Percentiles rank a stretch among this genome's conserved stretches.
These are phyloP conservation scores for Oriolus oriolus DNA, from an alignment of 2,113 vertebrate species.

Conservation along the genomic window DNA sequence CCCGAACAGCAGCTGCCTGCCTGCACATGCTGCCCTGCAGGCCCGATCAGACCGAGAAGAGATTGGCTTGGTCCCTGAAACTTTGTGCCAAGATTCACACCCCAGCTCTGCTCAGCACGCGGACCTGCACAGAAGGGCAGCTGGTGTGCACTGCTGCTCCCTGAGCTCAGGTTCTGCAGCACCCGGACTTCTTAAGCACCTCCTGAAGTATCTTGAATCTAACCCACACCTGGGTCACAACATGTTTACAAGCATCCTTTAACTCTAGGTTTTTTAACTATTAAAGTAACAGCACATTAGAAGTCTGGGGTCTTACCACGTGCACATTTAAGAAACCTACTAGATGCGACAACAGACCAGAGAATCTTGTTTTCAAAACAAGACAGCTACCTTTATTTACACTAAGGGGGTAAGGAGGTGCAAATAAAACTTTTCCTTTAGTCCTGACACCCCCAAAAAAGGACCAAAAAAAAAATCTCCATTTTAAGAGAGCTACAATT, in stretches of 20 bases:
- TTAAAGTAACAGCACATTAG: neutral
- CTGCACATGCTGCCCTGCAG: neutral
- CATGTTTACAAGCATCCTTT: neutral
- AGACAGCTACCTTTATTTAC: neutral
- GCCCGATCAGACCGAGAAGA: neutral
- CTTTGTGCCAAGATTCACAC: neutral
- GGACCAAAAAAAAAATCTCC: fast-evolving
- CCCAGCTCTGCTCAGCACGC: fast-evolving
- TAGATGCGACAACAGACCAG: neutral
- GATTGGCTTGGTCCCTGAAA: neutral
- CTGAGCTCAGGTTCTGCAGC: neutral
- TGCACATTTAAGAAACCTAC: neutral
- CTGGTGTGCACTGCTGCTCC: neutral
- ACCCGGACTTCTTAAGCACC: neutral
- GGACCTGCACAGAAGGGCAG: fast-evolving
- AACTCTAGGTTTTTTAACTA: neutral
- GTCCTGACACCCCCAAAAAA: neutral
- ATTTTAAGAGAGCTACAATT: neutral
- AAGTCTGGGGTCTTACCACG: neutral
- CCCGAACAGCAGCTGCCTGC: neutral
- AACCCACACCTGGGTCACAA: neutral
- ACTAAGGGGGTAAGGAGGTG: neutral
- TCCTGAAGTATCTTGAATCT: neutral
- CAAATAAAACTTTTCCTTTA: neutral
- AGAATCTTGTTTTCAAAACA: neutral